These are phyloP conservation scores for Trichacis sp. DNA, from an alignment of 2,888 invertebrate species.

Conservation along the genomic window DNA sequence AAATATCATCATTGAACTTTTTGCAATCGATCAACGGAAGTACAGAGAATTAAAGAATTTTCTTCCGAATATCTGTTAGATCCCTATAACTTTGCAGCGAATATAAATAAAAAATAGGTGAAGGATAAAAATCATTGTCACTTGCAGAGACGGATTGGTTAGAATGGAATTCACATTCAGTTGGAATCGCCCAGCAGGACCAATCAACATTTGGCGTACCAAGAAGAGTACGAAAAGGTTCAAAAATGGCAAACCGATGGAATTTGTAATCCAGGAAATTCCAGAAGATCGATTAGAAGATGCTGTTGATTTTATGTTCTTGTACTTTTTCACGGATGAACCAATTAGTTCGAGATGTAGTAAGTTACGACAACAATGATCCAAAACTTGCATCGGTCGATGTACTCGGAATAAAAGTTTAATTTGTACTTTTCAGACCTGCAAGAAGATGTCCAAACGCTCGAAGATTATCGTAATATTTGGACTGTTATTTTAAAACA, in stretches of 20 bases:
- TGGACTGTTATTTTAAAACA: slow-evolving; percentile 56
- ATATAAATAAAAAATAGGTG: too few species aligned
- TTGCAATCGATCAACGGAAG: too few species aligned
- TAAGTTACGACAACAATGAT: too few species aligned
- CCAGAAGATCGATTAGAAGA: slow-evolving; percentile 58
- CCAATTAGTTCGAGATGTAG: neutral
- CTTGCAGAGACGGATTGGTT: too few species aligned
- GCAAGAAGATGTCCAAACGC: slow-evolving; percentile 45
- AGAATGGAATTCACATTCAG: slow-evolving; percentile 17
- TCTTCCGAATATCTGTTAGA: too few species aligned
- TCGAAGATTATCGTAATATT: slow-evolving; percentile 48
- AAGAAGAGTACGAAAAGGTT: slow-evolving; percentile 46
- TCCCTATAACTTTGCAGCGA: too few species aligned
- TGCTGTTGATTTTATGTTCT: slow-evolving; percentile 52
- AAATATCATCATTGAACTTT: too few species aligned
- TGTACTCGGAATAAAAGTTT: too few species aligned
- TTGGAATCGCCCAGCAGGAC: slow-evolving; percentile 49
- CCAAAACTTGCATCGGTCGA: too few species aligned
- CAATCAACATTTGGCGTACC: slow-evolving; percentile 54
- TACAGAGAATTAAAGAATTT: too few species aligned
- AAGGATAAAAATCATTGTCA: too few species aligned
- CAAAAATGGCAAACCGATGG: slow-evolving; percentile 45
- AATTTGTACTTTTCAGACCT: slow-evolving; percentile 45
- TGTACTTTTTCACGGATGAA: slow-evolving; percentile 53
- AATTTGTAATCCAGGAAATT: slow-evolving; percentile 58